Evolutionary conservation across 2,888 invertebrate genomes (phyloP), one percentile per base, ranked within the genome.

Genomic region (Periphyllus acericola): DNA sequence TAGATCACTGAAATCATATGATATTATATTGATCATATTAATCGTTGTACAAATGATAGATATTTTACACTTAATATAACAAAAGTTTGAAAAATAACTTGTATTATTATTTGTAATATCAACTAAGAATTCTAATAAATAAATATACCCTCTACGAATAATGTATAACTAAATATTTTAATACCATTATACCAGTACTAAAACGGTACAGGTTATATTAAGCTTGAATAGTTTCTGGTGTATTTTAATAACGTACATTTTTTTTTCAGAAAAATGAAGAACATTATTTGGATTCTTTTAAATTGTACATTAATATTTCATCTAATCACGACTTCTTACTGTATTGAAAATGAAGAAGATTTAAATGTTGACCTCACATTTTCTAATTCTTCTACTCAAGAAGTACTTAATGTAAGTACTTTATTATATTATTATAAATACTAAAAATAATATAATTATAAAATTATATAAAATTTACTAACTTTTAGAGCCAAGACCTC

Each of bases 191-290:
- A 14, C 46, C 11, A n/a, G n/a, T n/a, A n/a, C n/a, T 14, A 46
- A 46, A 46, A 46, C 46, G 14, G 29, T 19, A 83, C 21, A 60
- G 25, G 9, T 60, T 6, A 60, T 29, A 74, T 19, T 72, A 72
- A 46, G 14, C 14, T 46, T 46, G 14, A 14, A 46, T 46, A 46
- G 14, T 46, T 46, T 14, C 1, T 46, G 14, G 14, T 46, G 2
- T 46, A n/a, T 66, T 46, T 68, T 46, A 14, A 29, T 68, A n/a
- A n/a, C 29, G 14, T 68, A 25, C 21, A 21, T 60, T 79, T 60
- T 74, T 87, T 55, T 75, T 81, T 66, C 40, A 87, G 87, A 46
- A 87, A 87, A 87, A 87, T 87, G 87, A 87, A 81, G 80, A 74
- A 60, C 29, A 21, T 81, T 46, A 40, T 81, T 40, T 81, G 87